Conservation (phyloP, 2,113 vertebrate genomes). For the Callorhinus ursinus region DNA sequence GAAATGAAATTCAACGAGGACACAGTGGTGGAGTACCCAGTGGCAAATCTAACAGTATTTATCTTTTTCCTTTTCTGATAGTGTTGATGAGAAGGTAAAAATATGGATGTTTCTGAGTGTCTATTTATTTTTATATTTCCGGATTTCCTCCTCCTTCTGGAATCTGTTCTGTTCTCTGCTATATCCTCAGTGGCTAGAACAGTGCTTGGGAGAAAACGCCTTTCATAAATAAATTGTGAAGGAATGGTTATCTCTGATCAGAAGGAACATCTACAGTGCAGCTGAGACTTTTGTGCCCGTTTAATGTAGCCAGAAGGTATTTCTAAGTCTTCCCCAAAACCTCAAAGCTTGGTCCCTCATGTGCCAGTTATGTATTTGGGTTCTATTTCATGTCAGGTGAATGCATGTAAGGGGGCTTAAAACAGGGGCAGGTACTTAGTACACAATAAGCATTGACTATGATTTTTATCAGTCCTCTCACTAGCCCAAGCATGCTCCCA, state of each 20-base stretch:
- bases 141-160: background rate
- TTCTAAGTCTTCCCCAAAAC: background rate
- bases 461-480: background rate
- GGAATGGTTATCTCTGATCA: background rate
- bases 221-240: background rate
- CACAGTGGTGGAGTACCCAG: background rate
- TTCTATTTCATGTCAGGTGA: background rate
- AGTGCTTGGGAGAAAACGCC: background rate
- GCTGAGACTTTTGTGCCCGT: background rate
- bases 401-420: background rate
- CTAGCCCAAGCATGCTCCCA: background rate
- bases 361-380: background rate
- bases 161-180: conserved; percentile 25
- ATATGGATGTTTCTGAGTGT: background rate
- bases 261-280: background rate
- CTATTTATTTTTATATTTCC: background rate
- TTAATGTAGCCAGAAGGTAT: background rate
- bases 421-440: background rate
- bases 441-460: background rate
- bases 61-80: background rate
- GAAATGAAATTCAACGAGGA: background rate
- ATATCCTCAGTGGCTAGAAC: background rate
- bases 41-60: background rate
- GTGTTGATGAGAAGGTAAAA: conserved; percentile 1
- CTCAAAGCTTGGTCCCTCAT: background rate